Evolutionary conservation across 64 coral and sea anemone species (phyloP).

Genomic region (Actinia equina): DNA sequence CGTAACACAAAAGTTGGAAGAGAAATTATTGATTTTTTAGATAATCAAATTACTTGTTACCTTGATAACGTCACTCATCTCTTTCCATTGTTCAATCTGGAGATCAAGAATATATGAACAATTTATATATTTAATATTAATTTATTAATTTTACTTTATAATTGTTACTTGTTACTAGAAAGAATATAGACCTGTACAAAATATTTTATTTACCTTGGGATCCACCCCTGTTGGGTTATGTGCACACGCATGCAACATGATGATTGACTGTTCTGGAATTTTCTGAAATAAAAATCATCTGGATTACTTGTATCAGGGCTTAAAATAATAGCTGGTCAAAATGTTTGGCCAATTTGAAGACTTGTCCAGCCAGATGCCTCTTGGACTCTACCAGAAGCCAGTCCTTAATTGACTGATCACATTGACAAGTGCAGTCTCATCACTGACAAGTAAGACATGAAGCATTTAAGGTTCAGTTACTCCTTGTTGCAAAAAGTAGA

Average conservation of each 20-base stretch:
- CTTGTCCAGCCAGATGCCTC: too few relatives aligned
- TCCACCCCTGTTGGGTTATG: conserved; percentile 98
- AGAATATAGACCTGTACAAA: too few relatives aligned
- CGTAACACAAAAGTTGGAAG: too few relatives aligned
- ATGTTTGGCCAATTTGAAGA: too few relatives aligned
- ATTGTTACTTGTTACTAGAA: too few relatives aligned
- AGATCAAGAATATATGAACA: neutral
- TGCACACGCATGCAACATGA: conserved; percentile 93
- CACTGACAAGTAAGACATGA: neutral
- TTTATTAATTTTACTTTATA: neutral
- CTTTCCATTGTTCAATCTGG: conserved; percentile 95
- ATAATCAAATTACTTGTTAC: conserved; percentile 16
- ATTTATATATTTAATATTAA: neutral
- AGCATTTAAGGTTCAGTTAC: too few relatives aligned
- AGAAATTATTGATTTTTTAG: too few relatives aligned
- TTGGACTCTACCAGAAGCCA: too few relatives aligned
- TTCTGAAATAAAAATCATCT: conserved; percentile 36
- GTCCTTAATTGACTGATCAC: too few relatives aligned
- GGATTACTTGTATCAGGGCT: too few relatives aligned
- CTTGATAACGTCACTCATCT: conserved; percentile 81
- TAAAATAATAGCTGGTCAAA: neutral
- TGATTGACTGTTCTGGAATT: conserved; percentile 80
- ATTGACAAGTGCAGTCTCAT: too few relatives aligned
- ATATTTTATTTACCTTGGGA: conserved; percentile 60
- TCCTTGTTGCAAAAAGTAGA: too few relatives aligned